Base-by-base conservation (phyloP, 2,797 vertebrate genomes). In the Lacerta agilis region DNA sequence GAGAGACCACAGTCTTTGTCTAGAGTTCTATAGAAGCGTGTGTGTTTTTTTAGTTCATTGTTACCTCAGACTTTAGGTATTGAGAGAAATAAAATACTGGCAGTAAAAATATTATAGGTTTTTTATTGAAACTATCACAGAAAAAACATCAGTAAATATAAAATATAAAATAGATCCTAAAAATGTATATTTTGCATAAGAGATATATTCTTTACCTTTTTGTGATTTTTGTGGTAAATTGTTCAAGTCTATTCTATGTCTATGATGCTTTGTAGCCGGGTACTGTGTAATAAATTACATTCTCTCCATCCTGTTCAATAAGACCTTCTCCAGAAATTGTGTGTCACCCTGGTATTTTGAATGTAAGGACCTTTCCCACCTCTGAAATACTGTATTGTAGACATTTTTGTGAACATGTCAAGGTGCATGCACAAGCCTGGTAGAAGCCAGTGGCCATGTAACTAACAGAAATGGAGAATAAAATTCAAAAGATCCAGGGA, bases 381-480 rank as follows among this genome's bases (percentile, higher is more conserved):
- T 96, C 96, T 97, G 95, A 96, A 96, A 95, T 95, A 97, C 94
- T 98, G 97, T 98, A 94, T 97, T 0, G 97, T 98, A 97, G 95
- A 98, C 96, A 95, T 98, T 97, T 89, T 96, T 97, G 97, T 98
- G 97, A 97, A 96, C 96, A 96, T 97, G 97, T 97, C 97, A 95
- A 98, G 97, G 96, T 98, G 98, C 98, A 98, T 99, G 97, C 92
- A 93, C 93, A 94, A 95, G 92, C 95, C 95, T 97, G 96, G 95
- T 94, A 87, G 93, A 94, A 95, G 94, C 94, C 49, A 83, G 86
- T 94, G 90, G 82, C 95, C 96, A 96, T 97, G 96, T 97, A 97
- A 97, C 96, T 97, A 96, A 96, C 93, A 95, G 93, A 96, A 94
- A 91, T 94, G 95, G 95, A 96, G 96, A 97, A 97, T 97, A 97